Percentiles rank a stretch among this genome's conserved stretches.
These are phyloP conservation scores for Eulemur rufifrons DNA, from an alignment of 2,113 vertebrate genomes.

Conservation along the genomic window DNA sequence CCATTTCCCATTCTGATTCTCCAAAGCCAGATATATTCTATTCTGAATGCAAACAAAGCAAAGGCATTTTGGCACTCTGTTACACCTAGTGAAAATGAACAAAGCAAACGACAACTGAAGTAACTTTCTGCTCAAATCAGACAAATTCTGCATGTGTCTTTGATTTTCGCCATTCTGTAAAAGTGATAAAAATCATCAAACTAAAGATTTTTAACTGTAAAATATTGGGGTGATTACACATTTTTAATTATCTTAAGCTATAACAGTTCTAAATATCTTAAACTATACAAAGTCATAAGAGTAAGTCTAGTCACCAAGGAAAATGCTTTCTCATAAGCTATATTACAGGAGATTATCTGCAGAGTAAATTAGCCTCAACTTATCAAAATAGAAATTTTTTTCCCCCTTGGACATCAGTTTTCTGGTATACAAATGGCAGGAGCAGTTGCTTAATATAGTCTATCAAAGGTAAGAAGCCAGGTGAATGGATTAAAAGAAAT, in stretches of 20 bases:
- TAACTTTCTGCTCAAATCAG: neutral
- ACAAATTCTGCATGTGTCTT: constrained; percentile 7
- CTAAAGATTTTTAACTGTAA: constrained; percentile 21
- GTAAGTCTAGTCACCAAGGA: neutral
- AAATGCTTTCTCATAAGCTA: neutral
- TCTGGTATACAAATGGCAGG: neutral
- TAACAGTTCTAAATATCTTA: neutral
- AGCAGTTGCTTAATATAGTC: neutral
- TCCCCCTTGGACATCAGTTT: neutral
- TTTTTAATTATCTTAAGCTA: constrained; percentile 11
- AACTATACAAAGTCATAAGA: neutral
- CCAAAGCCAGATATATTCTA: neutral
- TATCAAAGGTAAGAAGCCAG: neutral
- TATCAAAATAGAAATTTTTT: neutral
- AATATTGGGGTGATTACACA: neutral
- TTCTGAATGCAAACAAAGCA: constrained; percentile 26
- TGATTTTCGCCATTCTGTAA: neutral
- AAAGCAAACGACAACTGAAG: neutral
- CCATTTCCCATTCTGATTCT: neutral
- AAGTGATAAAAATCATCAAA: constrained; percentile 7
- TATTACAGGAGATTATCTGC: neutral
- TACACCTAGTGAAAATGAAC: neutral
- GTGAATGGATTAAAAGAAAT: neutral
- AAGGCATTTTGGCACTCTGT: neutral
- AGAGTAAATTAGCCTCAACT: neutral